Evolutionary conservation across 2,797 vertebrate genomes (phyloP), one percentile per base, ranked within the genome.

Genomic region (Anguilla megastoma): DNA sequence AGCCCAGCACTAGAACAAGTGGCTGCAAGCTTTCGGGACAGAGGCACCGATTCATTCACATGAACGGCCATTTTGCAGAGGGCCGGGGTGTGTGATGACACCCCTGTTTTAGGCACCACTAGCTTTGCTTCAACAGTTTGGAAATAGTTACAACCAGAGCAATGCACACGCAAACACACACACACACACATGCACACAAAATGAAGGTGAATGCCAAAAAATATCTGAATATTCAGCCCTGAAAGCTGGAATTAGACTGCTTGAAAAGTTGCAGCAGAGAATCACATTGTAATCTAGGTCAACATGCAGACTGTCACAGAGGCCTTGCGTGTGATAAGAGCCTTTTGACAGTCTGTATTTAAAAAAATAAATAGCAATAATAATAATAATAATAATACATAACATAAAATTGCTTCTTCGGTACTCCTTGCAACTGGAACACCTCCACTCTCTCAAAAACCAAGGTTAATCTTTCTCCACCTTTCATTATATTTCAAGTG

Each of bases 401-500:
- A 87, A 84, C 82, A 85, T 84, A 58, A 91, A 89, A 5, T 1
- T 21, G 50, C 74, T 52, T 87, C 76, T 82, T 41, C 48, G 79
- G 24, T 85, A 36, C 76, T 14, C 52, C 90, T 84, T 91, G 88
- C 87, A 8, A 89, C 89, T 91, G 91, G 87, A 90, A 88, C 92
- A 84, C 91, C 50, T 18, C 52, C 6, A 69, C 76, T 79, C 84
- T 84, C 89, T 91, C 80, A 48, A 82, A 27, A 54, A 74, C 87
- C 92, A 94, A 93, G 93, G 92, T 92, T 87, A 90, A 83, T 9
- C 86, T 88, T 90, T 89, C 85, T 88, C 87, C 89, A 87, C 88
- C 86, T 92, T 92, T 89, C 90, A 91, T 93, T 93, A 90, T 71
- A 33, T 91, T 90, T 88, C 91, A 93, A 93, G 92, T 93, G 88